Percentiles rank a stretch among this genome's conserved stretches.
These are phyloP conservation scores for Parazoanthus atlanticus DNA, from an alignment of 92 coral and sea anemone species.

Conservation along the genomic window DNA sequence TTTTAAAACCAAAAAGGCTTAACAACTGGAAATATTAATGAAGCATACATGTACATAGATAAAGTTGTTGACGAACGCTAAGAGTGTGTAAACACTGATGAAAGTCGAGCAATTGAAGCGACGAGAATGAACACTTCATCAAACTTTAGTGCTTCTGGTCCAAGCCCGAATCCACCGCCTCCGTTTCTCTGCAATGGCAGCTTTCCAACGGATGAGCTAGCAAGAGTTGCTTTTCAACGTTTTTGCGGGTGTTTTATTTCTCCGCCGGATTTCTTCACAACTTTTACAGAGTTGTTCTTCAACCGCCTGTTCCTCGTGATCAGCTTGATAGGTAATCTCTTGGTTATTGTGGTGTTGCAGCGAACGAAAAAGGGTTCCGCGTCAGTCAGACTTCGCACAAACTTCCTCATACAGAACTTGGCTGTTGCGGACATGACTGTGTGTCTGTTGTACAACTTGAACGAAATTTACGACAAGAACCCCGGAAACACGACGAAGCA, in stretches of 20 bases:
- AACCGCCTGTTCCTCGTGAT: constrained; percentile 74
- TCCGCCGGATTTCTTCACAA: constrained; percentile 53
- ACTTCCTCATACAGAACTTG: constrained; percentile 71
- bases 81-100: constrained; percentile 19
- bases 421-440: constrained; percentile 82
- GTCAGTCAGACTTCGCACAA: constrained; percentile 62
- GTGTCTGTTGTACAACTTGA: constrained; percentile 76
- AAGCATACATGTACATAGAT: background rate
- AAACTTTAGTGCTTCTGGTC: background rate
- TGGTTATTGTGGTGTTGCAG: constrained; percentile 72
- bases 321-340: constrained; percentile 69
- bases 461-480: constrained; percentile 64
- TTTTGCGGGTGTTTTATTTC: constrained; percentile 65
- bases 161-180: constrained; percentile 34
- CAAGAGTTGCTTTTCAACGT: constrained; percentile 46
- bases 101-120: background rate
- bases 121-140: background rate
- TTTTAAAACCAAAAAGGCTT: background rate
- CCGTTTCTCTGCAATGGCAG: constrained; percentile 48
- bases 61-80: background rate
- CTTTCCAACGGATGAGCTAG: constrained; percentile 60
- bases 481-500: constrained; percentile 56
- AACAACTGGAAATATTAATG: background rate
- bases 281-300: constrained; percentile 61
- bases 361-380: constrained; percentile 67